These are phyloP conservation scores for Zoanthus gigantus DNA, from an alignment of 92 coral and sea anemone species.

Conservation along the genomic window DNA sequence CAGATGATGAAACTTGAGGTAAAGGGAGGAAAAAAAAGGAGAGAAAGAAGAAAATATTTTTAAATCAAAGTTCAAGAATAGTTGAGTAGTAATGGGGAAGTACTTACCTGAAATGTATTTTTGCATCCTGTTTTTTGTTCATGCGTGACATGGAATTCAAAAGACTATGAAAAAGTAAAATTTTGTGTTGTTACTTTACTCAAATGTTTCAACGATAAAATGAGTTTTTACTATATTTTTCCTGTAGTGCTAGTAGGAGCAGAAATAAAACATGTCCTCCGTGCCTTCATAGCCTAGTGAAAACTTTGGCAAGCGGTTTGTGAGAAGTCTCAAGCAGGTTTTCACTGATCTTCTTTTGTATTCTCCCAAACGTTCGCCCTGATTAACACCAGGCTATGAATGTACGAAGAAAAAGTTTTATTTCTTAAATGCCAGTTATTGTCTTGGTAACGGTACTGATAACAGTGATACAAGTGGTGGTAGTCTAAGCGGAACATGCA, in stretches of 20 bases:
- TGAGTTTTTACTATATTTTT: neutral
- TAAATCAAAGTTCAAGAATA: too few relatives aligned
- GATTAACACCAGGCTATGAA: too few relatives aligned
- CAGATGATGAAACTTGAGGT: too few relatives aligned
- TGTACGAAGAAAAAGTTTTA: too few relatives aligned
- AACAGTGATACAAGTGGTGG: neutral
- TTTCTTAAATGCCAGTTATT: too few relatives aligned
- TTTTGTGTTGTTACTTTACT: neutral
- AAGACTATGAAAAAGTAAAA: conserved; percentile 8
- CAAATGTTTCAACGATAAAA: neutral
- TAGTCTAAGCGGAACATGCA: neutral
- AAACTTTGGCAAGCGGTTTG: neutral
- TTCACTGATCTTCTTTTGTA: too few relatives aligned
- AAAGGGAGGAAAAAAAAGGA: neutral
- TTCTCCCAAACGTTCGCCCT: too few relatives aligned
- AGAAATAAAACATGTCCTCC: too few relatives aligned
- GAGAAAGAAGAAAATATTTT: too few relatives aligned
- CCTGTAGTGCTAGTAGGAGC: neutral
- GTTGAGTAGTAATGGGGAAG: neutral
- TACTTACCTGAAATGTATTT: conserved; percentile 19
- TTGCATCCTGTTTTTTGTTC: conserved; percentile 17
- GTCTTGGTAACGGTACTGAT: neutral
- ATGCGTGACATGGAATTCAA: neutral
- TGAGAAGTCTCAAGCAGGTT: neutral
- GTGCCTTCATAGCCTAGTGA: too few relatives aligned